Evolutionary conservation across 2,797 vertebrate species (phyloP), one percentile per base, ranked within the genome.

Genomic region (Danio tinwini): DNA sequence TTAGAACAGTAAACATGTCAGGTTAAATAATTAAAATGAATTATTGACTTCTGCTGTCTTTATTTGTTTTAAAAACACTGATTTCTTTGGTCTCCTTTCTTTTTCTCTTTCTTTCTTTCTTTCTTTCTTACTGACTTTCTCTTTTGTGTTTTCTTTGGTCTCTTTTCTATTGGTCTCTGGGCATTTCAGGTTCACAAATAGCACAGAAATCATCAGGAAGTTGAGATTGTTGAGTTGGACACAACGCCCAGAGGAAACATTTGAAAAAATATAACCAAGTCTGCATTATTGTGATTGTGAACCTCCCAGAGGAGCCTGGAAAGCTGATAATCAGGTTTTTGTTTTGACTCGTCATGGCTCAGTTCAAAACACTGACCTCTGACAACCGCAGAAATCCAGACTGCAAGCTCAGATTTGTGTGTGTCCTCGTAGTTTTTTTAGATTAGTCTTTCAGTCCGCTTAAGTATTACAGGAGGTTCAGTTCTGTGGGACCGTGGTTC

Each of bases 181-280:
- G 17, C 29, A 63, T 44, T 58, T 39, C 4, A 5, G n/a, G 21
- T 80, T 74, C 42, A 59, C 13, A 47, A n/a, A 47, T 14, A 56
- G 16, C 13, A 53, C 44, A 40, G 68, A 81, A 71, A 70, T 56
- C 21, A 16, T 37, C 59, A 72, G 74, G 74, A 77, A 76, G 50
- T 65, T 55, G 29, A 75, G 40, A 70, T 21, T 55, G 77, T 71
- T 21, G 55, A 69, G 16, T 53, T 29, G 21, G 37, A 70, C 80
- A 56, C 73, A 76, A 81, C 76, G 65, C 39, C 61, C n/a, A 63
- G 21, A 75, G 72, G 19, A 75, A 74, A 62, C 21, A 56, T 81
- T 76, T 74, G 11, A 49, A 76, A 76, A 6, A 53, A 13, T 55
- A 69, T 70, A 70, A 75, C 7, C 5, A 14, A 37, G 16, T 53